Evolutionary conservation across 2,113 vertebrate genomes (phyloP), one percentile per base, ranked within the genome.

Genomic region (Falcunculus frontatus): DNA sequence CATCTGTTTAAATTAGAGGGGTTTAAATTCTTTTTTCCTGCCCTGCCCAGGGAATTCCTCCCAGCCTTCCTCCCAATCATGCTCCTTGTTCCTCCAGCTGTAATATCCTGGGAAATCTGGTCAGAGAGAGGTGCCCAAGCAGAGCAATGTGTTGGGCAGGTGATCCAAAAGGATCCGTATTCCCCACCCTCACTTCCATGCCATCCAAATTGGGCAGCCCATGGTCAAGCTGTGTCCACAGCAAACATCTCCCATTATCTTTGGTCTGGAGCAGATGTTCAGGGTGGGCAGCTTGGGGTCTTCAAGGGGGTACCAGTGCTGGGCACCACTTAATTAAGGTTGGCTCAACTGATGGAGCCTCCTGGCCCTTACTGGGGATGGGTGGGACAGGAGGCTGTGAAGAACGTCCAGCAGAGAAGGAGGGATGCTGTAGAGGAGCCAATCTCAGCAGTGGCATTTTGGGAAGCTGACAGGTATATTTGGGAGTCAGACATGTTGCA

Each of bases 381-480:
- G 11, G 8, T 41, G 69, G 64, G 32, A 10, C n/a, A 13, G 27
- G 16, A 89, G 59, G 29, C 44, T 20, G 4, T 11, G n/a, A 1
- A 2, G 37, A 23, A 33, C 65, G 65, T 27, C 18, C 33, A 21
- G 37, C 74, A 65, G 50, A 21, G 57, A 21, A 63, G 37, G 18
- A 52, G 29, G n/a, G 65, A 4, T 67, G 56, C 68, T 73, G 30
- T 4, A 17, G 44, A 39, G 65, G 32, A 63, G 37, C 25, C 2
- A 8, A 1, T 39, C 29, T 3, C n/a, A 23, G 69, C 69, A 44
- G 47, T 57, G 57, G n/a, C 33, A 7, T 69, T 89, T 29, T 68
- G 44, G 63, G 74, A 9, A 75, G 47, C 33, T 1, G 4, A 4
- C n/a, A 55, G 47, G 32, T 59, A 1, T 6, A 2, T 46, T 0